These are phyloP conservation scores for Oxygymnocypris stewartii DNA, from an alignment of 2,113 vertebrate species.

Conservation along the genomic window DNA sequence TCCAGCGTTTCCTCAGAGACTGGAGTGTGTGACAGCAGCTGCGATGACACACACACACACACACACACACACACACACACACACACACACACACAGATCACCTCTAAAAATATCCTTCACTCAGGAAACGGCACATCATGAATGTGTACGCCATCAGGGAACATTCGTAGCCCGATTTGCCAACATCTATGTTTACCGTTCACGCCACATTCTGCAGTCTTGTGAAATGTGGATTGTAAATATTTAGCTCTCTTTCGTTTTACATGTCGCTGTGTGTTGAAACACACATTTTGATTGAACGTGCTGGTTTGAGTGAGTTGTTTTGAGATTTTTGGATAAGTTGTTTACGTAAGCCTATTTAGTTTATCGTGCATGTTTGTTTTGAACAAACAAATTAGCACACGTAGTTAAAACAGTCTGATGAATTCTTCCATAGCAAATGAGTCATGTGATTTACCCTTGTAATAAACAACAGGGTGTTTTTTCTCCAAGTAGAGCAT, in stretches of 20 bases:
- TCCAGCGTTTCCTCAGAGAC: conserved; percentile 17
- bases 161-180: neutral
- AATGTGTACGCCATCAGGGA: neutral
- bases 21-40: conserved; percentile 19
- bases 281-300: neutral
- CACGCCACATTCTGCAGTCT: neutral
- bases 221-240: neutral
- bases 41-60: conserved; percentile 29
- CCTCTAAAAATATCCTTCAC: conserved; percentile 46
- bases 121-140: conserved; percentile 36
- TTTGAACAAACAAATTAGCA: conserved; percentile 11
- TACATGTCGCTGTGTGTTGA: neutral
- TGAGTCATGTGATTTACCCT: conserved; percentile 20
- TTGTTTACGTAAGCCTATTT: neutral
- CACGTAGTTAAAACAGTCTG: neutral
- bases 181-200: neutral
- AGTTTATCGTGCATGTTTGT: neutral
- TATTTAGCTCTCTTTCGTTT: neutral
- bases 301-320: neutral
- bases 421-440: neutral
- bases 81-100: neutral
- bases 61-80: neutral
- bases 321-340: neutral
- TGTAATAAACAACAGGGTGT: neutral
- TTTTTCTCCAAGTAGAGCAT: neutral